Percentiles rank a stretch among this genome's conserved stretches.
These are phyloP conservation scores for Sitta carolinensis DNA, from an alignment of 2,797 vertebrate genomes.

Conservation along the genomic window DNA sequence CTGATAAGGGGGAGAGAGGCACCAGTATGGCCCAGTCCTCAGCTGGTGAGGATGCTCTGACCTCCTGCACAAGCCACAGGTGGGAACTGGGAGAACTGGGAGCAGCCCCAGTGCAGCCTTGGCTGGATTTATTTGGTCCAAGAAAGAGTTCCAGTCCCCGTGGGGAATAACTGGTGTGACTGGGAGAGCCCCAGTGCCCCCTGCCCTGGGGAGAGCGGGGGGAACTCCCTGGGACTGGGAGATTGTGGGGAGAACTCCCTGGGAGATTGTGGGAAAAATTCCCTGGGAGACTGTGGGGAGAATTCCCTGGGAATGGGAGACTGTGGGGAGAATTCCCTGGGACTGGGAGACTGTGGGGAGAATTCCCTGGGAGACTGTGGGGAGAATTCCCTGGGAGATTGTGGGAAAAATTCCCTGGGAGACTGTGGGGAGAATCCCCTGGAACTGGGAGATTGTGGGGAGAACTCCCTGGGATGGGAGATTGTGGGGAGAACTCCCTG, in stretches of 20 bases:
- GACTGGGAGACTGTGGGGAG: accelerated
- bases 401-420: not conserved
- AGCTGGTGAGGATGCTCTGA: not conserved
- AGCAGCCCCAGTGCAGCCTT: accelerated
- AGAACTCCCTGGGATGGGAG: not conserved
- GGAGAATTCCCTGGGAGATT: not conserved
- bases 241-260: not conserved
- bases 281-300: not conserved
- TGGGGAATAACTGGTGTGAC: not conserved
- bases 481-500: accelerated
- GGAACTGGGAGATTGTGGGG: not conserved
- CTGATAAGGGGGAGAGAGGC: not conserved
- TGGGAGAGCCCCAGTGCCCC: not conserved
- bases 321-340: not conserved
- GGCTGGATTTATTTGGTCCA: accelerated
- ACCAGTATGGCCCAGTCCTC: accelerated
- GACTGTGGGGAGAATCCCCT: not conserved
- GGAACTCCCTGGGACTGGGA: not conserved
- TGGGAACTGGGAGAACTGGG: not conserved
- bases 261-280: too few species aligned
- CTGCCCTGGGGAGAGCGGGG: not conserved
- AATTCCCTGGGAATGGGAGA: not conserved
- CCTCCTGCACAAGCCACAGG: accelerated
- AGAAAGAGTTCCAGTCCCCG: not conserved
- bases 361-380: not conserved